phyloP scores from a whole-genome alignment of 2,888 invertebrate genomes.

The Drosophila anomelani region DNA sequence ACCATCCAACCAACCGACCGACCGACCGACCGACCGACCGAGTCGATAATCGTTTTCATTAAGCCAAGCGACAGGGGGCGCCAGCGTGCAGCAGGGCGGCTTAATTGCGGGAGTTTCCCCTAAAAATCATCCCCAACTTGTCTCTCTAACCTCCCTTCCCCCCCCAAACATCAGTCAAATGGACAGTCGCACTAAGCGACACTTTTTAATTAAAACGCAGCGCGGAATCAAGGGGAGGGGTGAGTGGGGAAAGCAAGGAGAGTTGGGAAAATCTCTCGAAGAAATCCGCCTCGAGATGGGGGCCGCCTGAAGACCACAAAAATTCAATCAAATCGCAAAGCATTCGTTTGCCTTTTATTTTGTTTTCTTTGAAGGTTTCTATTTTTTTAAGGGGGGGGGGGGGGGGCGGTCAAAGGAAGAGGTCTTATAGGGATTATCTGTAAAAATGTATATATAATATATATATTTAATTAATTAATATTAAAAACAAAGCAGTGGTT shows the following conservation, averaged over 20 bases:
- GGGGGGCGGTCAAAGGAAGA: background rate
- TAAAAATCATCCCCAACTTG: background rate
- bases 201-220: slow-evolving; percentile 79
- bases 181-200: slow-evolving; percentile 74
- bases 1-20: too few species aligned
- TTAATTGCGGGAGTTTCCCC: slow-evolving; percentile 59
- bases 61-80: slow-evolving; percentile 60
- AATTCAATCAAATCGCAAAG: slow-evolving; percentile 72
- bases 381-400: too few species aligned
- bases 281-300: slow-evolving; percentile 7
- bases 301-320: slow-evolving; percentile 59
- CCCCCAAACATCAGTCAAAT: slow-evolving; percentile 67
- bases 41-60: slow-evolving; percentile 78
- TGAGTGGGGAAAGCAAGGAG: too few species aligned
- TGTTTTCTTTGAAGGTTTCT: slow-evolving; percentile 8
- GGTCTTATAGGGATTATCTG: background rate
- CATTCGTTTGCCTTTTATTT: background rate
- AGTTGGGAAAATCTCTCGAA: slow-evolving; percentile 9
- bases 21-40: background rate
- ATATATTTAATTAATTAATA: slow-evolving; percentile 1
- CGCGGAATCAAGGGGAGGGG: slow-evolving; percentile 43
- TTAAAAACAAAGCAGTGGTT: background rate
- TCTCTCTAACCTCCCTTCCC: background rate
- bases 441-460: background rate
- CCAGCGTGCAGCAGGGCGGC: slow-evolving; percentile 51